These are phyloP conservation scores for Eonycteris spelaea DNA, from an alignment of 2,113 vertebrate genomes.

Conservation along the genomic window DNA sequence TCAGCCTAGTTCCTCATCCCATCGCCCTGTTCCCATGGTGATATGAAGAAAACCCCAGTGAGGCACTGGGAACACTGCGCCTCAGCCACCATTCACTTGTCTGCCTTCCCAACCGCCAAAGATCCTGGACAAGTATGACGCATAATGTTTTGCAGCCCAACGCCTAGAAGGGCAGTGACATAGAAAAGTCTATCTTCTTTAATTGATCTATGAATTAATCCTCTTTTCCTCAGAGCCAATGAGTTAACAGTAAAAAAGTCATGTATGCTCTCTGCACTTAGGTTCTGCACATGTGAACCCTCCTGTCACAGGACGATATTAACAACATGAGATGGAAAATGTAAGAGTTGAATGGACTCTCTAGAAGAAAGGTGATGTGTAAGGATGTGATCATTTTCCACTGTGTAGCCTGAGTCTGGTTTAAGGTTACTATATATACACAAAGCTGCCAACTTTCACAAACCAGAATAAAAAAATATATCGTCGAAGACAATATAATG, in stretches of 20 bases:
- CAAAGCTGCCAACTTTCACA: background rate
- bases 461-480: background rate
- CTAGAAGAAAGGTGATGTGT: background rate
- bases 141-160: background rate
- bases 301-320: background rate
- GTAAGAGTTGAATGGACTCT: background rate
- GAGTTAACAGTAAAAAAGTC: background rate
- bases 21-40: background rate
- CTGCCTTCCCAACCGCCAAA: background rate
- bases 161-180: background rate
- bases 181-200: background rate
- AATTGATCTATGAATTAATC: background rate
- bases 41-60: fast-evolving
- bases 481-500: background rate
- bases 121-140: background rate
- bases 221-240: background rate
- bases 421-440: background rate
- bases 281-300: background rate
- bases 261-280: background rate
- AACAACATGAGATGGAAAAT: background rate
- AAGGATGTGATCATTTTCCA: background rate
- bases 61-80: too few relatives aligned
- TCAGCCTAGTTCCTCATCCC: background rate
- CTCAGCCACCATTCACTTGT: background rate
- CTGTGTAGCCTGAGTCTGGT: background rate